phyloP scores from a whole-genome alignment of 2,797 vertebrate species.

The Luscinia megarhynchos region DNA sequence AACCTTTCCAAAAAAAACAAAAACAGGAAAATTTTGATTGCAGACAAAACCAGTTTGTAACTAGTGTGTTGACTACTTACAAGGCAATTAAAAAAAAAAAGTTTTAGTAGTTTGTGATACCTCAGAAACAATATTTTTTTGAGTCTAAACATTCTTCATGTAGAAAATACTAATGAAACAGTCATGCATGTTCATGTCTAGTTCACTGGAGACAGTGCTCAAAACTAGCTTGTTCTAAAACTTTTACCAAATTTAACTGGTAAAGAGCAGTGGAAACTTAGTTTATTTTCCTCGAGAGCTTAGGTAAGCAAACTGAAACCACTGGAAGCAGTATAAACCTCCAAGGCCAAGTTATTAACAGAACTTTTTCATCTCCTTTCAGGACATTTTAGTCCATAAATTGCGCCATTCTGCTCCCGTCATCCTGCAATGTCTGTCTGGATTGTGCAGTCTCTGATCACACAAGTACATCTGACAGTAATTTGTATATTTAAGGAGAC shows the following conservation, averaged over 20 bases:
- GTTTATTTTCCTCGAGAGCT: not conserved
- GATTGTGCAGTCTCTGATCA: slow-evolving; percentile 31
- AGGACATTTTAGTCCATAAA: slow-evolving; percentile 37
- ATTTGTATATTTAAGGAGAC: not conserved
- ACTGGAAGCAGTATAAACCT: slow-evolving; percentile 22
- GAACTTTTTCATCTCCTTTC: not conserved
- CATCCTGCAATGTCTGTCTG: slow-evolving; percentile 16
- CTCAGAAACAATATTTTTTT: not conserved
- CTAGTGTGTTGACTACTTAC: not conserved
- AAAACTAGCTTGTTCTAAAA: slow-evolving; percentile 30
- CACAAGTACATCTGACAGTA: not conserved
- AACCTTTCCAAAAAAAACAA: not conserved
- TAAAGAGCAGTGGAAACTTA: slow-evolving; percentile 8
- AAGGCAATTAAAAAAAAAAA: not conserved
- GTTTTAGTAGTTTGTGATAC: not conserved
- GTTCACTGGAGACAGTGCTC: not conserved
- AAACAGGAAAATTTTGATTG: not conserved
- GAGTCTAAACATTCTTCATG: not conserved
- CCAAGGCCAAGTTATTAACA: not conserved
- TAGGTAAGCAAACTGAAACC: not conserved
- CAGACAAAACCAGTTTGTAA: not conserved
- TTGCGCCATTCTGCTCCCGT: not conserved
- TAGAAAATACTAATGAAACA: not conserved
- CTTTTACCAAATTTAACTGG: not conserved
- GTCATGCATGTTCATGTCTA: not conserved